Evolutionary conservation across 2,888 invertebrate species (phyloP).

Genomic region (Catocala nupta): DNA sequence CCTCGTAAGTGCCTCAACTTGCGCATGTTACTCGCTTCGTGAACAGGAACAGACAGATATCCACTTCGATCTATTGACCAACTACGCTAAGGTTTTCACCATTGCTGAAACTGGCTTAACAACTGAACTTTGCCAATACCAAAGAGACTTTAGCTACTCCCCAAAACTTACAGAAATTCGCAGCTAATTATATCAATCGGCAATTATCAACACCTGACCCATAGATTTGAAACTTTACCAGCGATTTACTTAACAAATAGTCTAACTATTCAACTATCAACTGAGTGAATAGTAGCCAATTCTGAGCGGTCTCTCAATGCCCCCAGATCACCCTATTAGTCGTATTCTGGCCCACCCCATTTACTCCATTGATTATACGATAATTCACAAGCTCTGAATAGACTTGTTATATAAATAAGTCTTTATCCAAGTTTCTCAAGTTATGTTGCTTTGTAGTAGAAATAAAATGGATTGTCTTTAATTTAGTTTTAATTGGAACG

Average conservation of each 20-base stretch:
- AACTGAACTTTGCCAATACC: too few species aligned
- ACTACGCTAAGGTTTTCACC: too few species aligned
- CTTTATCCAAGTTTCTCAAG: conserved; percentile 14
- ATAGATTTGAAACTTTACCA: conserved; percentile 37
- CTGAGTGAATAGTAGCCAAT: conserved; percentile 31
- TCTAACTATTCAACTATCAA: conserved; percentile 41
- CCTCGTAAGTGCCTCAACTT: too few species aligned
- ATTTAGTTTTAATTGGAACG: conserved; percentile 17
- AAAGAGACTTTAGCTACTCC: too few species aligned
- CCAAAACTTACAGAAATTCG: conserved; percentile 11
- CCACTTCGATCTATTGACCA: too few species aligned
- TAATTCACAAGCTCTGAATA: conserved; percentile 40
- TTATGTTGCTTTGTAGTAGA: conserved; percentile 12
- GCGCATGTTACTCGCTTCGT: too few species aligned
- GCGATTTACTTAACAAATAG: conserved; percentile 48
- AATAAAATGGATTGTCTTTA: conserved; percentile 18
- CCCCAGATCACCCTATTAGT: conserved; percentile 42
- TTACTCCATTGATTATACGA: conserved; percentile 43
- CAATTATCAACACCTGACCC: conserved; percentile 44
- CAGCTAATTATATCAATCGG: conserved; percentile 38
- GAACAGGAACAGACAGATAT: too few species aligned
- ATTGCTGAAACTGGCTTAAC: too few species aligned
- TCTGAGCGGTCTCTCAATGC: conserved; percentile 29
- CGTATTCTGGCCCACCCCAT: conserved; percentile 13
- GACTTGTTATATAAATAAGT: conserved; percentile 35